A percentile compares a stretch with the other conserved stretches of the same genome.
phyloP scores from a whole-genome alignment of 2,888 invertebrate species.

The Emmelina monodactyla region DNA sequence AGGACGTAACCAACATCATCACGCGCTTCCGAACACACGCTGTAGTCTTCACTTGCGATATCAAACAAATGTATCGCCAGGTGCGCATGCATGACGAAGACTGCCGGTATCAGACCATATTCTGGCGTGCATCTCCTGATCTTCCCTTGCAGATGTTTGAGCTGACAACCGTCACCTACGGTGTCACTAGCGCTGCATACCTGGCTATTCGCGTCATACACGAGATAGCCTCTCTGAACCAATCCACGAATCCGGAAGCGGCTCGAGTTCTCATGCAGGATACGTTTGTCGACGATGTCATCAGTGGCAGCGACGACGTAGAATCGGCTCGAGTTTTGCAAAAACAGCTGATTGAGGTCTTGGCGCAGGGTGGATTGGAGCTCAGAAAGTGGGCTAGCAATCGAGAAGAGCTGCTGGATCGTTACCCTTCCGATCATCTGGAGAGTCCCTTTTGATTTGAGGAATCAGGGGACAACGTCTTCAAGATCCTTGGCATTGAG shows the following conservation, averaged over 20 bases:
- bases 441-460: too few species aligned
- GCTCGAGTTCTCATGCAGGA: too few species aligned
- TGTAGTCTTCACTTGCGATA: conserved; percentile 17
- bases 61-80: conserved; percentile 18
- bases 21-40: conserved; percentile 13
- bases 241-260: conserved; percentile 1
- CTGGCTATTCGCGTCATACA: conserved; percentile 10
- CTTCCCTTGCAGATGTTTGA: conserved; percentile 14
- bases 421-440: too few species aligned
- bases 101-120: conserved; percentile 15
- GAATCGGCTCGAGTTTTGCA: too few species aligned
- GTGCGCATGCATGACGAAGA: conserved; percentile 13
- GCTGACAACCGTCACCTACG: conserved; percentile 17
- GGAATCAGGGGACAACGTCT: too few species aligned
- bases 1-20: conserved; percentile 16
- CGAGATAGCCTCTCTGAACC: conserved; percentile 6
- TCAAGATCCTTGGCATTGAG: too few species aligned
- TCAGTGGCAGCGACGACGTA: too few species aligned
- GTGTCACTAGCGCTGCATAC: conserved; percentile 13
- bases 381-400: too few species aligned
- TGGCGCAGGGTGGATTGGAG: too few species aligned
- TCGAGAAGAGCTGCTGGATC: too few species aligned
- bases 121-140: conserved; percentile 16
- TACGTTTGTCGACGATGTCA: too few species aligned
- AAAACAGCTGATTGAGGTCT: too few species aligned